phyloP scores from a whole-genome alignment of 2,888 invertebrate species.

The Protodeltote pygarga region DNA sequence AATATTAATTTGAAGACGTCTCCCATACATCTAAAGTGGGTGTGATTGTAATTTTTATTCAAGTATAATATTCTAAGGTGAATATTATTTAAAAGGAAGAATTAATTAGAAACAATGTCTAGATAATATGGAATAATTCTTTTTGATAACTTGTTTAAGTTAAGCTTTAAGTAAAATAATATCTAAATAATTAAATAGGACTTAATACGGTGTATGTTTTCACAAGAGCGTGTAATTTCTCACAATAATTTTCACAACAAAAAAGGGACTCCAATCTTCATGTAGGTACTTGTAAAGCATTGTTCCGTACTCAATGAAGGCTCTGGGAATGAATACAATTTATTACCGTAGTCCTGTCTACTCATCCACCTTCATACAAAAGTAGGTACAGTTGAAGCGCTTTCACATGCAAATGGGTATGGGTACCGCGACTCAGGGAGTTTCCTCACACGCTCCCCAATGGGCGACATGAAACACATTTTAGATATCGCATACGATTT shows the following conservation, averaged over 20 bases:
- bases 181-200: no score
- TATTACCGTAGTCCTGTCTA: conserved; percentile 53
- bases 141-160: no score
- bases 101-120: no score
- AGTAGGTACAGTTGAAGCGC: conserved; percentile 61
- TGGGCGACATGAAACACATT: conserved; percentile 73
- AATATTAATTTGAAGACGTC: no score
- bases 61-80: no score
- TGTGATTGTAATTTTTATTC: no score
- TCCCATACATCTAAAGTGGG: no score
- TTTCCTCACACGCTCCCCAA: conserved; percentile 43
- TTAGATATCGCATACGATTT: conserved; percentile 77
- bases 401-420: conserved; percentile 74
- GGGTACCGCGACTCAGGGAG: conserved; percentile 44
- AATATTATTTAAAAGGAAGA: no score
- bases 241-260: neutral
- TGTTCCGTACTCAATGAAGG: conserved; percentile 41
- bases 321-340: conserved; percentile 53
- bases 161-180: no score
- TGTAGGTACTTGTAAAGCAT: conserved; percentile 14
- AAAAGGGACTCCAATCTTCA: conserved; percentile 1
- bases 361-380: conserved; percentile 56
- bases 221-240: no score
- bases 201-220: no score
- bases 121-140: no score